These are phyloP conservation scores for Holacanthus passer DNA, from an alignment of 2,113 vertebrate species.

Conservation along the genomic window DNA sequence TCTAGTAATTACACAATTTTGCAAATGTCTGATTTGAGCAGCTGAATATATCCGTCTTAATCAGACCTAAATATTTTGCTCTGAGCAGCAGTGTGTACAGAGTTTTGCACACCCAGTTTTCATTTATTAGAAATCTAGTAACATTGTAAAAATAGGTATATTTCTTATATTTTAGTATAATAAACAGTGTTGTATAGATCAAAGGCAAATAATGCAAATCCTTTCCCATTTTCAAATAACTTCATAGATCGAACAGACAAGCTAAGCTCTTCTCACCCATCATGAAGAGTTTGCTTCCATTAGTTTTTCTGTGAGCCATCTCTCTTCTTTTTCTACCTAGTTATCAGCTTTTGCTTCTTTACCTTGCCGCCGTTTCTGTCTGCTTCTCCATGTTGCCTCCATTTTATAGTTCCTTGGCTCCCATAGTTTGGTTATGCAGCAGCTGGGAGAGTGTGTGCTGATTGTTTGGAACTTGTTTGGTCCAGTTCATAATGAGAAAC, in stretches of 20 bases:
- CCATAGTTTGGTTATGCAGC: conserved; percentile 66
- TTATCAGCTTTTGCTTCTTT: neutral
- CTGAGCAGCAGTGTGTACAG: too few relatives aligned
- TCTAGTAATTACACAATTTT: neutral
- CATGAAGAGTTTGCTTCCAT: conserved; percentile 54
- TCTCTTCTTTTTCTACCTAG: neutral
- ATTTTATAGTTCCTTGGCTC: conserved; percentile 58
- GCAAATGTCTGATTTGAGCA: neutral
- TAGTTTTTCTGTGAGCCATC: conserved; percentile 62
- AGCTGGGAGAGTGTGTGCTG: conserved; percentile 7
- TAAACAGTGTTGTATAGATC: neutral
- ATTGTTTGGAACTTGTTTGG: conserved; percentile 48
- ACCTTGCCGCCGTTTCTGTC: neutral
- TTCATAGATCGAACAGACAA: neutral
- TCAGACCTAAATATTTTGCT: neutral
- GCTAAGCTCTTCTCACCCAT: conserved; percentile 53
- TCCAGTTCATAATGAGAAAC: conserved; percentile 77
- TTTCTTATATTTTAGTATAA: neutral
- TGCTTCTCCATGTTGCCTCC: conserved; percentile 18
- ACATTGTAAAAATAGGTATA: neutral
- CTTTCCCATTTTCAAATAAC: too few relatives aligned
- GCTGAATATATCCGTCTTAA: too few relatives aligned
- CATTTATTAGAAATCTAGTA: neutral
- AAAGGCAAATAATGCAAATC: neutral
- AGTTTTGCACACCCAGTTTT: neutral